phyloP scores from a whole-genome alignment of 2,113 vertebrate genomes.

The Urocynchramus pylzowi region DNA sequence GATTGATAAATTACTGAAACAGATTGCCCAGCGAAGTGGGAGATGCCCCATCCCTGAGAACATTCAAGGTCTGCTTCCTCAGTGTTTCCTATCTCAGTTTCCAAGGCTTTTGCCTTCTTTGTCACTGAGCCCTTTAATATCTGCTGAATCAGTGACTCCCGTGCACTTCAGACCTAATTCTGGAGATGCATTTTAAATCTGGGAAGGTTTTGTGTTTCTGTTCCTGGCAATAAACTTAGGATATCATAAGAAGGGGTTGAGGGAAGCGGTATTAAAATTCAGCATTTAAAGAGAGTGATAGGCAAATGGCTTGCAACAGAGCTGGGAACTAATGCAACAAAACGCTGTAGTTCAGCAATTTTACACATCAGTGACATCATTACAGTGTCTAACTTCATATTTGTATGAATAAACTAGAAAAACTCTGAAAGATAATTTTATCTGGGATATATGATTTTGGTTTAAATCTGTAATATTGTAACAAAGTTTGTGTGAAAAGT shows the following conservation, averaged over 20 bases:
- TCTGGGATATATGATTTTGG: background rate
- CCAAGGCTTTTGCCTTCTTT: background rate
- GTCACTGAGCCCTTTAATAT: background rate
- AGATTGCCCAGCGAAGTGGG: background rate
- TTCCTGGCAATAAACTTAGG: background rate
- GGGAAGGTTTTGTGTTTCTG: background rate
- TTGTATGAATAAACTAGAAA: background rate
- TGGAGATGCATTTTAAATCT: background rate
- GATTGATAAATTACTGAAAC: background rate
- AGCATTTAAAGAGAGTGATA: background rate
- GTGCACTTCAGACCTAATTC: background rate
- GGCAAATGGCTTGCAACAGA: background rate
- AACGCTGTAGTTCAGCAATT: background rate
- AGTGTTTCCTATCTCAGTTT: background rate
- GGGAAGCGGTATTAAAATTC: background rate
- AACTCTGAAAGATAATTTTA: background rate
- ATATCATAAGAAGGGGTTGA: background rate
- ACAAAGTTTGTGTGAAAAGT: background rate
- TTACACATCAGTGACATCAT: background rate
- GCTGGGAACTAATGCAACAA: background rate
- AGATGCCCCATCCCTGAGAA: background rate
- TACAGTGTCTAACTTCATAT: background rate
- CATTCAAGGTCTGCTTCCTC: rapidly evolving
- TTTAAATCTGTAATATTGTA: background rate
- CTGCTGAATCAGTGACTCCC: background rate